These are phyloP conservation scores for Poecilia latipinna DNA, from an alignment of 2,113 vertebrate genomes.

Conservation along the genomic window DNA sequence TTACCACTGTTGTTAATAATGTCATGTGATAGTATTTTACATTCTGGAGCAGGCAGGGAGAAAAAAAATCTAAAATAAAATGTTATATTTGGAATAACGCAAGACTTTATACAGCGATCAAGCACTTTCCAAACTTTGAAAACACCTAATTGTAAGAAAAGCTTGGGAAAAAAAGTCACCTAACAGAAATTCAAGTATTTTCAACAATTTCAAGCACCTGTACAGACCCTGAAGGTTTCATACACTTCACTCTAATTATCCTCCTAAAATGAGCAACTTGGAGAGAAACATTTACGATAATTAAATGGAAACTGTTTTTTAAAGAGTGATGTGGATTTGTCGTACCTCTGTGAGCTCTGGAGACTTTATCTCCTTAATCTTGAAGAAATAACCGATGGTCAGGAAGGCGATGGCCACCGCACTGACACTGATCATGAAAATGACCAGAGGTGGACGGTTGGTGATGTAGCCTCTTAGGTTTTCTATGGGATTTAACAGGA, in stretches of 20 bases:
- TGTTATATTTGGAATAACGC: too few species aligned
- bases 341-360: slow-evolving; percentile 94
- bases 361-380: slow-evolving; percentile 99
- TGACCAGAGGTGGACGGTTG: slow-evolving; percentile 94
- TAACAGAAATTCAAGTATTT: too few species aligned
- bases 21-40: too few species aligned
- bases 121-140: too few species aligned
- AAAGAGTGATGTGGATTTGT: background rate
- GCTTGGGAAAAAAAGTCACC: too few species aligned
- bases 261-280: background rate
- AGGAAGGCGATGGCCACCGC: slow-evolving; percentile 97
- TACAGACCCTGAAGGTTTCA: too few species aligned
- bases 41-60: too few species aligned
- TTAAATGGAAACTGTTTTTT: background rate
- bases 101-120: too few species aligned
- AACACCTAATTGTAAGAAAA: too few species aligned
- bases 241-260: background rate
- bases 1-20: too few species aligned
- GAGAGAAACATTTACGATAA: background rate
- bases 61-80: too few species aligned
- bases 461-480: slow-evolving; percentile 93
- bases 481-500: slow-evolving; percentile 90
- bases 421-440: slow-evolving; percentile 98
- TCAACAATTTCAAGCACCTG: too few species aligned
- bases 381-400: slow-evolving; percentile 98